A percentile compares a stretch with the other conserved stretches of the same genome.
Conservation (phyloP, 2,113 vertebrate species). For the Butorides virescens region DNA sequence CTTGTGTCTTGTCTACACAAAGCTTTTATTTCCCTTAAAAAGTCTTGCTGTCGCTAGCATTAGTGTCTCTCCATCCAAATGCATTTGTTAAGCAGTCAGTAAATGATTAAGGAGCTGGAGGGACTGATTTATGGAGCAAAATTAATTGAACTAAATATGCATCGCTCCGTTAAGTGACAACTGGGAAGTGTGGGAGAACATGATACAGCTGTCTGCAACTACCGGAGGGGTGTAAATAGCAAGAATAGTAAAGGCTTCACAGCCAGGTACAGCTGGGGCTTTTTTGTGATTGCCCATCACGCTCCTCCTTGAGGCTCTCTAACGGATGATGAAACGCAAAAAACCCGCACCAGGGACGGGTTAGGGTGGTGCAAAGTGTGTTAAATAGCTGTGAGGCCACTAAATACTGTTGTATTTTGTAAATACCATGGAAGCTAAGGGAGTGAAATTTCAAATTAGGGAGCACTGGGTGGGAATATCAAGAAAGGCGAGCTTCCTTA, state of each 20-base stretch:
- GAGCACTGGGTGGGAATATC: not conserved
- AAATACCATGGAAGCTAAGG: not conserved
- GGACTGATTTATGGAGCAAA: slow-evolving; percentile 48
- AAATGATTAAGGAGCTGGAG: slow-evolving; percentile 65
- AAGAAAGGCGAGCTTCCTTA: not conserved
- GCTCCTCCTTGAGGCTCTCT: not conserved
- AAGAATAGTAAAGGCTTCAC: not conserved
- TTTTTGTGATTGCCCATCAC: not conserved
- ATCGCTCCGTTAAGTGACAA: not conserved
- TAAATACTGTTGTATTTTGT: not conserved
- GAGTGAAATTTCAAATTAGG: not conserved
- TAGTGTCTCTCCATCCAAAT: slow-evolving; percentile 46
- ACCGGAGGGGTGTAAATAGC: not conserved
- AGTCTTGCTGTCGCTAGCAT: slow-evolving; percentile 10
- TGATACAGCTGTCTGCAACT: not conserved
- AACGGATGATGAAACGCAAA: not conserved
- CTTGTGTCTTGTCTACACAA: slow-evolving; percentile 39
- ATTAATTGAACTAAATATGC: slow-evolving; percentile 61
- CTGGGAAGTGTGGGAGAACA: not conserved
- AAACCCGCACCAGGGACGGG: not conserved
- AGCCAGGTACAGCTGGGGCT: not conserved
- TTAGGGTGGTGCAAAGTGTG: too few relatives aligned
- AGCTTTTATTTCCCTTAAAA: slow-evolving; percentile 54
- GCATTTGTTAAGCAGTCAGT: slow-evolving; percentile 57
- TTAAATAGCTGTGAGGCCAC: not conserved